Percentiles rank a stretch among this genome's conserved stretches.
Conservation (phyloP, 2,113 vertebrate species). For the Girardinichthys multiradiatus region DNA sequence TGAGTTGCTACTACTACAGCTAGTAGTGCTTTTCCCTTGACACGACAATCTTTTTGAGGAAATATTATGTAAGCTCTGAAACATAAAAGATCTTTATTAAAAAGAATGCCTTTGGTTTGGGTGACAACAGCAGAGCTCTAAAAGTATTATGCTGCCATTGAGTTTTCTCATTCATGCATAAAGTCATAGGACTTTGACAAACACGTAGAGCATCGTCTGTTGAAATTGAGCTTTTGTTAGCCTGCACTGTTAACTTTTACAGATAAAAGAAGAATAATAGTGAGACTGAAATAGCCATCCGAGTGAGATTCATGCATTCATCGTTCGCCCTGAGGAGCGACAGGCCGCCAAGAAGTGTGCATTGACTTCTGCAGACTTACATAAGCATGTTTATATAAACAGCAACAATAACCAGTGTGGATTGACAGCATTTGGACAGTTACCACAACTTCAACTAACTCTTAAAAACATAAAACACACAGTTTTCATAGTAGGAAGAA, state of each 20-base stretch:
- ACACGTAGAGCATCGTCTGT: slow-evolving; percentile 33
- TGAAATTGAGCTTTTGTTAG: slow-evolving; percentile 60
- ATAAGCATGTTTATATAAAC: slow-evolving; percentile 44
- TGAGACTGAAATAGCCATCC: slow-evolving; percentile 47
- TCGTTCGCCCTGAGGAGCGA: slow-evolving; percentile 27
- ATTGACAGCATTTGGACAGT: neutral
- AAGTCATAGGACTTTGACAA: slow-evolving; percentile 56
- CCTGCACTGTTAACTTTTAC: slow-evolving; percentile 38
- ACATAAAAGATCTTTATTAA: slow-evolving; percentile 50
- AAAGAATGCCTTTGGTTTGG: slow-evolving; percentile 46
- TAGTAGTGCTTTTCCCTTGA: slow-evolving; percentile 35
- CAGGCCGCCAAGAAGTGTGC: slow-evolving; percentile 6
- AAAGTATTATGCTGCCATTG: slow-evolving; percentile 62
- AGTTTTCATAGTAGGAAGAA: neutral
- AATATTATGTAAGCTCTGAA: slow-evolving; percentile 51
- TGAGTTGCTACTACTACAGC: slow-evolving; percentile 11
- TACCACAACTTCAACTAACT: neutral
- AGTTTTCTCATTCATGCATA: slow-evolving; percentile 64
- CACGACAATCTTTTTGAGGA: slow-evolving; percentile 34
- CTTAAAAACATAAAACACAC: neutral
- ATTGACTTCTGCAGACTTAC: slow-evolving; percentile 39
- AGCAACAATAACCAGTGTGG: neutral
- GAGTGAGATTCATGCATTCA: slow-evolving; percentile 43
- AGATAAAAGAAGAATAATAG: slow-evolving; percentile 24
- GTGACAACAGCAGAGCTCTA: slow-evolving; percentile 28